These are phyloP conservation scores for Zygogramma bicolorata DNA, from an alignment of 2,888 invertebrate species.

Conservation along the genomic window DNA sequence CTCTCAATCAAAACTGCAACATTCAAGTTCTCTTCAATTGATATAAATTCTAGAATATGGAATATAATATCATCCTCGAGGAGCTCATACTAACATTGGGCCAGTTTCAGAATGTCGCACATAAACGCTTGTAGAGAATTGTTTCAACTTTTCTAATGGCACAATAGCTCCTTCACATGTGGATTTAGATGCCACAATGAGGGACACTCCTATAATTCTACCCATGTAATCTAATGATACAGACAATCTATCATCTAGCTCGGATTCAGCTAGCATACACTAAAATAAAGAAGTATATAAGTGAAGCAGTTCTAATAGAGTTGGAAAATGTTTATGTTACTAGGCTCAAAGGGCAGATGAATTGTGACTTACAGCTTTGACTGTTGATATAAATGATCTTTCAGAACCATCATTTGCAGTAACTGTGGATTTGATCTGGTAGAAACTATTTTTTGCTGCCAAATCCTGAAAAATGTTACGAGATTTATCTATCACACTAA, in stretches of 20 bases:
- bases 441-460: slow-evolving; percentile 78
- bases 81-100: slow-evolving; percentile 78
- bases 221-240: slow-evolving; percentile 85
- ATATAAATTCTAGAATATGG: too few relatives aligned
- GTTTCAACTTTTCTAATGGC: slow-evolving; percentile 65
- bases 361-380: slow-evolving; percentile 76
- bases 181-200: slow-evolving; percentile 68
- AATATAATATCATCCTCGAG: too few relatives aligned
- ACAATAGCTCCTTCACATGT: slow-evolving; percentile 67
- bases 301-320: not conserved
- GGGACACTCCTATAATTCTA: slow-evolving; percentile 79
- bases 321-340: not conserved
- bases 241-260: slow-evolving; percentile 82
- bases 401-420: slow-evolving; percentile 77
- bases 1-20: too few relatives aligned
- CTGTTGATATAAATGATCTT: slow-evolving; percentile 79
- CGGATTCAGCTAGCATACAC: slow-evolving; percentile 81
- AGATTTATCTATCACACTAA: too few relatives aligned
- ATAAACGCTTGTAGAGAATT: slow-evolving; percentile 82
- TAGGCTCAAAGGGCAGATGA: not conserved
- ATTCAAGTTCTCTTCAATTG: too few relatives aligned
- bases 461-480: slow-evolving; percentile 72
- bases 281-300: slow-evolving; percentile 61
- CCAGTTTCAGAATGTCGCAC: slow-evolving; percentile 86
- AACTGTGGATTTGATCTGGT: slow-evolving; percentile 79